phyloP scores from a whole-genome alignment of 2,888 invertebrate species.

The Drosophila prolongata region DNA sequence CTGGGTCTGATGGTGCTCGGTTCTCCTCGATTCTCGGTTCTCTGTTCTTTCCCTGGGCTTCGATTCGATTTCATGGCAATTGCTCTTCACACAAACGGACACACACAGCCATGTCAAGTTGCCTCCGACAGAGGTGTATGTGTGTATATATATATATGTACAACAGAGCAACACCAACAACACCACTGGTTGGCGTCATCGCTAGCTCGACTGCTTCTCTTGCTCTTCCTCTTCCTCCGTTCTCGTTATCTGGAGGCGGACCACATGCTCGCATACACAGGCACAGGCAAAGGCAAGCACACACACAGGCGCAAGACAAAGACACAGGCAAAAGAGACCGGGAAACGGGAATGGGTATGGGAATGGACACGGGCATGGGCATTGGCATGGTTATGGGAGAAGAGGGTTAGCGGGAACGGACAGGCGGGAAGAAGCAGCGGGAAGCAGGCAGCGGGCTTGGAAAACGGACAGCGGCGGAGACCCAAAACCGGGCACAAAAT shows the following conservation, averaged over 20 bases:
- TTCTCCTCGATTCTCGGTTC: constrained; percentile 34
- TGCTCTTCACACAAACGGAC: constrained; percentile 37
- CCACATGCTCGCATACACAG: constrained; percentile 59
- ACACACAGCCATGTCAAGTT: constrained; percentile 30
- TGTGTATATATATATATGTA: not conserved
- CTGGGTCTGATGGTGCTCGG: constrained; percentile 43
- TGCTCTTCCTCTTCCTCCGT: constrained; percentile 42
- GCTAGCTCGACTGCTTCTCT: constrained; percentile 58
- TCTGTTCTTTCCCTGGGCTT: constrained; percentile 68
- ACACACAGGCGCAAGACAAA: constrained; percentile 21
- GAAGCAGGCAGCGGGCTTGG: constrained; percentile 16
- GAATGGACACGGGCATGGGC: constrained; percentile 13
- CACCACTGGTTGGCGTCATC: constrained; percentile 73
- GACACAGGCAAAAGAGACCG: constrained; percentile 33
- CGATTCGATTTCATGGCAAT: constrained; percentile 71
- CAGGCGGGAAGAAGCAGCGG: not conserved
- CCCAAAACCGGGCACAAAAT: constrained; percentile 22
- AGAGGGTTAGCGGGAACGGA: constrained; percentile 20
- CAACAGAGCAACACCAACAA: constrained; percentile 10
- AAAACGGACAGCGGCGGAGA: constrained; percentile 17
- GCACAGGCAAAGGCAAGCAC: constrained; percentile 17
- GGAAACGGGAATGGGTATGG: constrained; percentile 25
- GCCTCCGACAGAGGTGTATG: constrained; percentile 6
- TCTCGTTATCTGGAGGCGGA: constrained; percentile 77
- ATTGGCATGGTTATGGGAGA: constrained; percentile 8